phyloP scores from a whole-genome alignment of 1,140 invertebrate genomes.

The Drosophila mayri region DNA sequence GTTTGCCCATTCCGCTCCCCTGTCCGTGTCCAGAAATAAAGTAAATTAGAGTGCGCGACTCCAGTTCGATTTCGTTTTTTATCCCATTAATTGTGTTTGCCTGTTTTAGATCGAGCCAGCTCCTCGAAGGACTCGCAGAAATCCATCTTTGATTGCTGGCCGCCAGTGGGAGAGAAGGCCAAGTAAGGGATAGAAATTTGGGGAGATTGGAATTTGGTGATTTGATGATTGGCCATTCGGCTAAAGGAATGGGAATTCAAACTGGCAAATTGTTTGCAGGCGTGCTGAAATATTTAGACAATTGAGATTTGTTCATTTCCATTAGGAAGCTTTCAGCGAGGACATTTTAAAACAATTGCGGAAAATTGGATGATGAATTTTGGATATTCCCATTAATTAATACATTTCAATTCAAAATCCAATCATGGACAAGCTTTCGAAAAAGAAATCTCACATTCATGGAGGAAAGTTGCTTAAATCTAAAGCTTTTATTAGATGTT shows the following conservation, averaged over 20 bases:
- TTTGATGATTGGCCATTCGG: constrained; percentile 58
- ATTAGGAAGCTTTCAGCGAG: constrained; percentile 1
- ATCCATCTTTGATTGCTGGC: constrained; percentile 64
- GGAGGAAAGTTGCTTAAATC: background rate
- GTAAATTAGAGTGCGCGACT: constrained; percentile 65
- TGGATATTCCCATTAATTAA: background rate
- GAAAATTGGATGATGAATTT: constrained; percentile 8
- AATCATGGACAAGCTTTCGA: background rate
- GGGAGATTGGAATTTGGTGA: constrained; percentile 46
- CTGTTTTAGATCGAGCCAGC: constrained; percentile 18
- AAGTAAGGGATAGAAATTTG: constrained; percentile 1
- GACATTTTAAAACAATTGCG: constrained; percentile 8
- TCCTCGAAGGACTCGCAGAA: constrained; percentile 15
- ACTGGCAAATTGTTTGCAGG: constrained; percentile 21
- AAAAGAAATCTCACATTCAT: background rate
- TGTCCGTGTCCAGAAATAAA: constrained; percentile 40
- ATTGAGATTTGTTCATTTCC: constrained; percentile 20
- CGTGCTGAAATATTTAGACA: constrained; percentile 5
- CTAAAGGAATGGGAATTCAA: constrained; percentile 15
- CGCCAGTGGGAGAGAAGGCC: background rate
- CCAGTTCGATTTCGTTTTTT: constrained; percentile 51
- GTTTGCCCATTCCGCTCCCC: constrained; percentile 39
- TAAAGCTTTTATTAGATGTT: too few relatives aligned
- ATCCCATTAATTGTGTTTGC: constrained; percentile 71
- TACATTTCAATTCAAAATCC: constrained; percentile 6